A percentile compares a stretch with the other conserved stretches of the same genome.
Conservation (phyloP, 2,113 vertebrate genomes). For the Sylvilagus bachmani region DNA sequence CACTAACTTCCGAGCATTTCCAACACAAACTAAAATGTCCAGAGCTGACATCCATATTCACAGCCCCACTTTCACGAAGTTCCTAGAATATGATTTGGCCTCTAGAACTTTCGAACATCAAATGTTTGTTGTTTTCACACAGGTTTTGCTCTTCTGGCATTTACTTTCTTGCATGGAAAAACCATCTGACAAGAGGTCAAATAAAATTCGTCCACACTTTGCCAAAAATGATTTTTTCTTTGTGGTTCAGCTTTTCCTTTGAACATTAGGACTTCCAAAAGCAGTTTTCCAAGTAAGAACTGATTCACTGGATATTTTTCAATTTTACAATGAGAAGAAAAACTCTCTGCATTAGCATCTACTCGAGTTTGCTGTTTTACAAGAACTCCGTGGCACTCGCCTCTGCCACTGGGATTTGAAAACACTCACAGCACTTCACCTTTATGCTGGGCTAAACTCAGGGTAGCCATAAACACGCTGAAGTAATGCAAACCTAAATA, state of each 20-base stretch:
- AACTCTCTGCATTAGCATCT: slow-evolving; percentile 37
- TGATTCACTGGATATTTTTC: slow-evolving; percentile 50
- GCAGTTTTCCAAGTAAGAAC: slow-evolving; percentile 26
- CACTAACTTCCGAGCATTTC: background rate
- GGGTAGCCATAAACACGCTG: slow-evolving; percentile 72
- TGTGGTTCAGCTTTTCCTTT: slow-evolving; percentile 52
- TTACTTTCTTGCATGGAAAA: slow-evolving; percentile 41
- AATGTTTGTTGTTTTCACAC: background rate
- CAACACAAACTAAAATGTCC: background rate
- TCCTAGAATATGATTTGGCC: background rate
- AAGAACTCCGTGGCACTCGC: background rate
- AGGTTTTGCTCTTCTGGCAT: slow-evolving; percentile 52
- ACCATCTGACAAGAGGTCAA: background rate
- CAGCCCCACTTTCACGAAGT: background rate
- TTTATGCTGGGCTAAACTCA: slow-evolving; percentile 56
- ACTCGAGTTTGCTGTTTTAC: slow-evolving; percentile 53
- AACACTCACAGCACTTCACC: slow-evolving; percentile 64
- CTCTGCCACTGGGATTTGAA: slow-evolving; percentile 53
- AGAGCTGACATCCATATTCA: background rate
- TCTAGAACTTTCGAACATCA: background rate
- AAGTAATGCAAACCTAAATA: slow-evolving; percentile 82
- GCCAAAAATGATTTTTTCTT: slow-evolving; percentile 17
- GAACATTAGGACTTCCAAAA: slow-evolving; percentile 60
- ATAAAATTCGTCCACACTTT: slow-evolving; percentile 52
- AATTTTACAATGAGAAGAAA: slow-evolving; percentile 70